These are phyloP conservation scores for Apodemia zela DNA, from an alignment of 2,888 invertebrate species.

Conservation along the genomic window DNA sequence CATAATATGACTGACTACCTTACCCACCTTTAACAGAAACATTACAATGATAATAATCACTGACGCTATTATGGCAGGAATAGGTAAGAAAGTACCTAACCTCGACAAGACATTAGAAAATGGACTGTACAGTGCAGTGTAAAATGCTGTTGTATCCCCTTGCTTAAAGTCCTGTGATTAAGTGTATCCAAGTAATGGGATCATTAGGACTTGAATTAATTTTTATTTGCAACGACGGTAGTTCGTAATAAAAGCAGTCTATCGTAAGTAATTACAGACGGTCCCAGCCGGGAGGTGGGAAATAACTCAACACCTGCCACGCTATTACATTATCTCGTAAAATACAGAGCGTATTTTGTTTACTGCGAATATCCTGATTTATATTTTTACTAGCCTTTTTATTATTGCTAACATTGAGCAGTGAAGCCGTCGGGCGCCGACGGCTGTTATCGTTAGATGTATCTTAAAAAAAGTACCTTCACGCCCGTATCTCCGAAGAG, in stretches of 20 bases:
- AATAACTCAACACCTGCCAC: conserved; percentile 51
- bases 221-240: conserved; percentile 1
- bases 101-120: too few relatives aligned
- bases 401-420: neutral
- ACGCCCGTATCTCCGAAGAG: too few relatives aligned
- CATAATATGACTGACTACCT: too few relatives aligned
- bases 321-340: conserved; percentile 43
- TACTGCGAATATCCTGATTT: conserved; percentile 1
- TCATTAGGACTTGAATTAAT: neutral
- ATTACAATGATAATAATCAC: too few relatives aligned
- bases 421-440: too few relatives aligned
- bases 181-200: neutral
- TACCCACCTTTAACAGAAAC: too few relatives aligned
- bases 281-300: neutral
- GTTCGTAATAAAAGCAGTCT: conserved; percentile 17
- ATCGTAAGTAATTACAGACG: conserved; percentile 41
- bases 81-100: too few relatives aligned
- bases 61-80: too few relatives aligned
- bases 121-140: too few relatives aligned
- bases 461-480: too few relatives aligned
- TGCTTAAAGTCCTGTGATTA: neutral
- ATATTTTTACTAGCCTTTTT: neutral
- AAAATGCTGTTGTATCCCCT: too few relatives aligned
- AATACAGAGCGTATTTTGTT: conserved; percentile 33
- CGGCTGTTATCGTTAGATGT: too few relatives aligned